Percentiles rank a stretch among this genome's conserved stretches.
phyloP scores from a whole-genome alignment of 1,140 invertebrate species.

The Hestina assimilis region DNA sequence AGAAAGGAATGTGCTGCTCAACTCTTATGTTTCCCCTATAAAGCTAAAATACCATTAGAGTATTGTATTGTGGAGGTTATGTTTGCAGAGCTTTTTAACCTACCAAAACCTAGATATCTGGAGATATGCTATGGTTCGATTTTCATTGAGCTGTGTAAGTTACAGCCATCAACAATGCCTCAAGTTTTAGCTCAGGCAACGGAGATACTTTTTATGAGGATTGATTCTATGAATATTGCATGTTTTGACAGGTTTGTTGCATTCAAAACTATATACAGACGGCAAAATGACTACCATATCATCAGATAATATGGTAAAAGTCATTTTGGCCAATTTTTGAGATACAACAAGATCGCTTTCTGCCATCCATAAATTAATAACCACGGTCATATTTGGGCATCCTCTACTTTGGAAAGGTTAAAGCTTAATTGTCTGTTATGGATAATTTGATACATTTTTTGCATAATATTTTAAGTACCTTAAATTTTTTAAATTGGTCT shows the following conservation, averaged over 20 bases:
- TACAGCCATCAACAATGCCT: conserved; percentile 97
- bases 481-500: too few relatives aligned
- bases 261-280: background rate
- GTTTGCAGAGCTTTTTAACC: conserved; percentile 95
- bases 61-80: conserved; percentile 99
- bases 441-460: too few relatives aligned
- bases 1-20: conserved; percentile 96
- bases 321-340: too few relatives aligned
- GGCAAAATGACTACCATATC: too few relatives aligned
- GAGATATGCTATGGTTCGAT: conserved; percentile 98
- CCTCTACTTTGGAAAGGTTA: too few relatives aligned
- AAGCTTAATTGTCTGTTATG: too few relatives aligned
- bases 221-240: conserved; percentile 97
- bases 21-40: conserved; percentile 94
- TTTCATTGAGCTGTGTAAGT: conserved; percentile 97
- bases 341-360: too few relatives aligned
- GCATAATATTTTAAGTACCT: too few relatives aligned
- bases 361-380: too few relatives aligned
- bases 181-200: conserved; percentile 98
- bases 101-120: conserved; percentile 92
- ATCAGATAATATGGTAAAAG: too few relatives aligned
- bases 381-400: too few relatives aligned
- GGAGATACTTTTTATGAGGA: conserved; percentile 96
- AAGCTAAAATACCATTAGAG: conserved; percentile 96
- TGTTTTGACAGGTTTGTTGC: conserved; percentile 90